Percentiles rank a stretch among this genome's conserved stretches.
phyloP scores from a whole-genome alignment of 1,140 invertebrate species.

The Zophobas atratus region DNA sequence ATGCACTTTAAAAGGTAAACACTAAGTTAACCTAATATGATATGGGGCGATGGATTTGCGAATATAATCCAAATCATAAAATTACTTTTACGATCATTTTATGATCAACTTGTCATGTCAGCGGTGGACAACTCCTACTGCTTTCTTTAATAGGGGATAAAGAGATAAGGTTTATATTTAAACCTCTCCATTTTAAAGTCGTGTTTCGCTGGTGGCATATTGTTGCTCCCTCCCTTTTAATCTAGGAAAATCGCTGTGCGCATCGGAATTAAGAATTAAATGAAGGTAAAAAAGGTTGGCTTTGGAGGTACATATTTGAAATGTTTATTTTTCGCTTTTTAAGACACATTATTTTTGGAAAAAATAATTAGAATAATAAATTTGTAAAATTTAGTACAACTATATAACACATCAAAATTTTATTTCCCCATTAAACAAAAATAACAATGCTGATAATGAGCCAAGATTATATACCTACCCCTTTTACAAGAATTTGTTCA shows the following conservation, averaged over 20 bases:
- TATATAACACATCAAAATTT: no score
- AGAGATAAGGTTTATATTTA: slow-evolving; percentile 38
- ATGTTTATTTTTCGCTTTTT: no score
- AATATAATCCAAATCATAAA: slow-evolving; percentile 59
- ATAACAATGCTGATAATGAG: no score
- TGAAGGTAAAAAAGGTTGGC: no score
- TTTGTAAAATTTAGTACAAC: no score
- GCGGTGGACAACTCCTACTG: slow-evolving; percentile 54
- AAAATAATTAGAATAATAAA: no score
- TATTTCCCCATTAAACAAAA: no score
- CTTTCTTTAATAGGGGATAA: slow-evolving; percentile 42
- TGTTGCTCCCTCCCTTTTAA: not conserved
- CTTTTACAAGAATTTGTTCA: no score
- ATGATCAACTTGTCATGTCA: slow-evolving; percentile 63
- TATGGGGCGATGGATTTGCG: slow-evolving; percentile 34
- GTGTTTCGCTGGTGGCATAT: slow-evolving; percentile 21
- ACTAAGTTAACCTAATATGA: slow-evolving; percentile 14
- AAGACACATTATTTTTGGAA: no score
- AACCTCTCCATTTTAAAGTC: not conserved
- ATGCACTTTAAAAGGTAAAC: slow-evolving; percentile 17
- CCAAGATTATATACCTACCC: no score
- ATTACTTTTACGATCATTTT: slow-evolving; percentile 63
- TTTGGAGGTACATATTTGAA: not conserved
- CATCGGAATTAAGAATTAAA: no score
- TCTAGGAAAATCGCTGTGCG: no score